These are phyloP conservation scores for Phenganax stokvisi DNA, from an alignment of 92 coral and sea anemone species.

Conservation along the genomic window DNA sequence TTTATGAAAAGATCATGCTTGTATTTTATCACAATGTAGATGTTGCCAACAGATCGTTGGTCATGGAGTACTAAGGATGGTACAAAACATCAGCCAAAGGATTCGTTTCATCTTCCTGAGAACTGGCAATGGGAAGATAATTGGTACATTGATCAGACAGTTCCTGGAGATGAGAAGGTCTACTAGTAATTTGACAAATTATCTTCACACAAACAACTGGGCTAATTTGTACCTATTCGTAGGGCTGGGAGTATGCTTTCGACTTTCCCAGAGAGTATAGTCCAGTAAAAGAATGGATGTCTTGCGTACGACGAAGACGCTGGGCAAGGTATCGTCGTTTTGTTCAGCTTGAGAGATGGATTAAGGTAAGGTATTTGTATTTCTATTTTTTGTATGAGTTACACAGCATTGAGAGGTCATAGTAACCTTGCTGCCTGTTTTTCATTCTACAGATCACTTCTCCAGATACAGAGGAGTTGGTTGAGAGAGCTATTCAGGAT, in stretches of 20 bases:
- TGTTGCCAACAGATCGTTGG: conserved; percentile 78
- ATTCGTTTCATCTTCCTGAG: conserved; percentile 64
- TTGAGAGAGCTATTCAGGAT: conserved; percentile 84
- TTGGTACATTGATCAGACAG: conserved; percentile 74
- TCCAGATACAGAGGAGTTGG: conserved; percentile 65
- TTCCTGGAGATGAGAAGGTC: conserved; percentile 78
- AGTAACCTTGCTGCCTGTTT: not conserved
- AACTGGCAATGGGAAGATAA: conserved; percentile 97
- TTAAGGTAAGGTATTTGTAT: conserved; percentile 52
- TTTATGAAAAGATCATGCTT: no score
- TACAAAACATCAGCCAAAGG: conserved; percentile 62
- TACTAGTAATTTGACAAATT: not conserved
- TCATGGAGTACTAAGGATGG: conserved; percentile 89
- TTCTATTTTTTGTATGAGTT: not conserved
- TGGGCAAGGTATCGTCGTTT: conserved; percentile 90
- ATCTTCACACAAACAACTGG: not conserved
- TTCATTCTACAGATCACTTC: not conserved
- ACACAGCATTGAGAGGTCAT: not conserved
- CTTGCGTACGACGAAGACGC: conserved; percentile 82
- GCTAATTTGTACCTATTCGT: not conserved
- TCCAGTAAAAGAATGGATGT: conserved; percentile 47
- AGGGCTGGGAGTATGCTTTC: conserved; percentile 99
- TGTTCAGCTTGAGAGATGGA: conserved; percentile 83
- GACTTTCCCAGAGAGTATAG: conserved; percentile 85
- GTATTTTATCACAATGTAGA: conserved; percentile 36